Evolutionary conservation across 30 jellyfish, hydroid and myxozoan species (phyloP).

Genomic region (Aurelia coerulea): DNA sequence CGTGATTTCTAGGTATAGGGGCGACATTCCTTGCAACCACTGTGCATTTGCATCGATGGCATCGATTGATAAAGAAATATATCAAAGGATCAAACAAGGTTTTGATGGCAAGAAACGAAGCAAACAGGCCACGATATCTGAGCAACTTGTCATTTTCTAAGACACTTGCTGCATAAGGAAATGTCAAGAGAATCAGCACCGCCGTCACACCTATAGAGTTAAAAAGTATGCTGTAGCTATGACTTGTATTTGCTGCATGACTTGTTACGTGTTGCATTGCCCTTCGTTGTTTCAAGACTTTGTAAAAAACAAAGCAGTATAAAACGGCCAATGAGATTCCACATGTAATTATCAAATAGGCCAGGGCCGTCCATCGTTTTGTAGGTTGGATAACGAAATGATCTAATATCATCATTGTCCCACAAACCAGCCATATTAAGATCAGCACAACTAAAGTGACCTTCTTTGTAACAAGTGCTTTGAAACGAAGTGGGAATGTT

Average conservation of each 20-base stretch:
- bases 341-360: neutral
- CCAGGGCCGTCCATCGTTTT: neutral
- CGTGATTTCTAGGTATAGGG: too few species aligned
- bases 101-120: conserved; percentile 21
- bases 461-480: neutral
- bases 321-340: neutral
- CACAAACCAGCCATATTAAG: neutral
- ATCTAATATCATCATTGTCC: neutral
- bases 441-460: neutral
- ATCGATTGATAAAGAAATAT: conserved; percentile 7
- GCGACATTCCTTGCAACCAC: too few species aligned
- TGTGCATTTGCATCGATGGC: neutral
- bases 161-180: conserved; percentile 1
- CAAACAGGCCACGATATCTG: neutral
- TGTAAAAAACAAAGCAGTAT: neutral
- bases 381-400: neutral
- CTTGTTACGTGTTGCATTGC: neutral
- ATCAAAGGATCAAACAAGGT: conserved; percentile 1
- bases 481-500: conserved; percentile 8
- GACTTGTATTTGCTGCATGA: neutral
- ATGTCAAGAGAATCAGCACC: neutral
- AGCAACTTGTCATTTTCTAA: neutral
- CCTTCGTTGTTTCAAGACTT: neutral
- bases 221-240: neutral
- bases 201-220: conserved; percentile 16